These are phyloP conservation scores for Chelmon rostratus DNA, from an alignment of 2,797 vertebrate genomes.

Conservation along the genomic window DNA sequence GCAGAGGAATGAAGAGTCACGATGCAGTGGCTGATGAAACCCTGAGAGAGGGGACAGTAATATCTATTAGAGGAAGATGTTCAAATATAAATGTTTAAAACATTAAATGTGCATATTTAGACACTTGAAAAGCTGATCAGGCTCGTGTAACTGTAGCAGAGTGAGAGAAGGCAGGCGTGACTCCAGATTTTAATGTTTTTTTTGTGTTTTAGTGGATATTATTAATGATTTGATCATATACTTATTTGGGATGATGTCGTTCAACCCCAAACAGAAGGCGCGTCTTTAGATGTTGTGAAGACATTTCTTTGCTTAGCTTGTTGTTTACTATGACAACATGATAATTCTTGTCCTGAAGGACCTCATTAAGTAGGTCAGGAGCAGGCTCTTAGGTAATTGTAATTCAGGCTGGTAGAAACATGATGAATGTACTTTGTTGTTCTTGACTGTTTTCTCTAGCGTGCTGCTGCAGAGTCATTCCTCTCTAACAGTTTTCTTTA, in stretches of 20 bases:
- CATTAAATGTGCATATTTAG: conserved; percentile 1
- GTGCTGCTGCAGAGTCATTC: conserved; percentile 23
- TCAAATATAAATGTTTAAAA: background rate
- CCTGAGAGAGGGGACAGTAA: background rate
- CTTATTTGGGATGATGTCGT: background rate
- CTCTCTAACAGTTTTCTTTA: conserved; percentile 48
- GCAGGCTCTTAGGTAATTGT: conserved; percentile 7
- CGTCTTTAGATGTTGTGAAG: conserved; percentile 15
- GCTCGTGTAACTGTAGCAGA: background rate
- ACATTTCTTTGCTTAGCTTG: conserved; percentile 25
- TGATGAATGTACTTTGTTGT: conserved; percentile 17
- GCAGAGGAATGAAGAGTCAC: too few relatives aligned
- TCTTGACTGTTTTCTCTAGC: conserved; percentile 11
- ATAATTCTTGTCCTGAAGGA: conserved; percentile 12
- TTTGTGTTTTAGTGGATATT: conserved; percentile 2
- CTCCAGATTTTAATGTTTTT: background rate
- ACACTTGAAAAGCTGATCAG: background rate
- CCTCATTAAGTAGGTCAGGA: conserved; percentile 43
- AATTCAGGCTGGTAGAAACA: conserved; percentile 22
- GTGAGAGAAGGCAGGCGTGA: background rate
- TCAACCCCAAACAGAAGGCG: conserved; percentile 21
- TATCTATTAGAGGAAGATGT: background rate
- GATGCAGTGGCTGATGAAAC: background rate
- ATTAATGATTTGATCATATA: background rate
- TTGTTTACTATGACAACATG: conserved; percentile 52